These are phyloP conservation scores for Anser cygnoides DNA, from an alignment of 2,113 vertebrate species.

Conservation along the genomic window DNA sequence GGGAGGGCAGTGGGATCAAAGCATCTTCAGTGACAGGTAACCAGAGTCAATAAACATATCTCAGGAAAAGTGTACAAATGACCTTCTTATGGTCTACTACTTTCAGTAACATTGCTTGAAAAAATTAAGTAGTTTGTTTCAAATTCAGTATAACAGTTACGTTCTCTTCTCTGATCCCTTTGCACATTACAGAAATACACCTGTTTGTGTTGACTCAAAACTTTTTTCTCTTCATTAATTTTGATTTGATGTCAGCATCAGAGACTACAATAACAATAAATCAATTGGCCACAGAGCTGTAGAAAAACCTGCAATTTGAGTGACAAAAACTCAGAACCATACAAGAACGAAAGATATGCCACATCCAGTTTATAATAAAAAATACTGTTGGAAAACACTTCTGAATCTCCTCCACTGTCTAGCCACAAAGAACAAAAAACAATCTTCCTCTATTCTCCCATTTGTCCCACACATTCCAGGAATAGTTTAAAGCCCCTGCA, in stretches of 20 bases:
- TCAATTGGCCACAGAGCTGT: background rate
- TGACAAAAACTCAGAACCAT: background rate
- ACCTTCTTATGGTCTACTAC: background rate
- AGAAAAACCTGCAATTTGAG: background rate
- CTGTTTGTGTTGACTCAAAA: background rate
- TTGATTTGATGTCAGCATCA: background rate
- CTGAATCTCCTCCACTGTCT: background rate
- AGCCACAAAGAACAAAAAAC: background rate
- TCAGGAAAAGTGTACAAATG: background rate
- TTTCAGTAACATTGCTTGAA: background rate
- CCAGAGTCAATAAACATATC: background rate
- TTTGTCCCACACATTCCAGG: background rate
- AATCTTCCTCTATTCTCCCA: background rate
- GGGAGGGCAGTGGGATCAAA: background rate
- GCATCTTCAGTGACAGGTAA: background rate
- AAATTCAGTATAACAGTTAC: background rate
- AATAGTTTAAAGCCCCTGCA: background rate
- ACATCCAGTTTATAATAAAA: background rate
- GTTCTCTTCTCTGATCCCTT: background rate
- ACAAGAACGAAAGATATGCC: background rate
- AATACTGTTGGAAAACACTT: background rate
- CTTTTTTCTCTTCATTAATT: background rate
- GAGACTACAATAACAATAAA: background rate
- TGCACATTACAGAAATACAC: background rate
- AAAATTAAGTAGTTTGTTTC: background rate